Evolutionary conservation across 2,113 vertebrate genomes (phyloP).

Genomic region (Maccullochella peelii): DNA sequence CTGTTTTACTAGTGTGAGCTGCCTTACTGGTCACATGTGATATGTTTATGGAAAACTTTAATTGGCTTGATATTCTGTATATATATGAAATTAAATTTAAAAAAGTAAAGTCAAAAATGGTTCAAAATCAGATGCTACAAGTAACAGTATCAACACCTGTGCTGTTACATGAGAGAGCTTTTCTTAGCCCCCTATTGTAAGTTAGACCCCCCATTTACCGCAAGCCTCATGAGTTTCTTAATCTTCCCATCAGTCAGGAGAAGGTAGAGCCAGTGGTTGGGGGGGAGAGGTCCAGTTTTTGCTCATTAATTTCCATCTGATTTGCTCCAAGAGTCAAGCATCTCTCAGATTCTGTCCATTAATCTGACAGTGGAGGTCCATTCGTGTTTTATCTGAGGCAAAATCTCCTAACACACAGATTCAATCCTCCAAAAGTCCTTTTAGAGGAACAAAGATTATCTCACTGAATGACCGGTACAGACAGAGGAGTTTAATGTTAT

Average conservation of each 20-base stretch:
- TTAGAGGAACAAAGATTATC: conserved; percentile 26
- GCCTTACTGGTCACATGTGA: neutral
- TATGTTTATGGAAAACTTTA: neutral
- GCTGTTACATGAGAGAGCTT: conserved; percentile 1
- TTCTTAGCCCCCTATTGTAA: conserved; percentile 16
- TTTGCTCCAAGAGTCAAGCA: conserved; percentile 74
- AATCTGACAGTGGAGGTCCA: conserved; percentile 77
- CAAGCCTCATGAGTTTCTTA: conserved; percentile 84
- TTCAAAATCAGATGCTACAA: neutral
- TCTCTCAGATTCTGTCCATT: conserved; percentile 80
- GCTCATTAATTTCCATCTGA: conserved; percentile 84
- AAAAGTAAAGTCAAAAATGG: neutral
- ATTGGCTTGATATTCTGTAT: neutral
- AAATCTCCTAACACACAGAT: conserved; percentile 43
- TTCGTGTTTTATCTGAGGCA: conserved; percentile 63
- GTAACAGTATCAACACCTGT: conserved; percentile 30
- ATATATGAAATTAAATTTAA: neutral
- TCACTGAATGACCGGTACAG: neutral
- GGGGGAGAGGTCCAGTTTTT: conserved; percentile 75
- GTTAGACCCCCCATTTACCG: conserved; percentile 68
- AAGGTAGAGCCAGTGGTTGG: conserved; percentile 64
- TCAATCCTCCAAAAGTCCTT: conserved; percentile 29
- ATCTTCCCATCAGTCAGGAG: conserved; percentile 82
- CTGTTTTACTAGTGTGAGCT: neutral
- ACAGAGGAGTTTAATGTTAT: conserved; percentile 4